phyloP scores from a whole-genome alignment of 2,888 invertebrate genomes.

The Criorhina ranunculi region DNA sequence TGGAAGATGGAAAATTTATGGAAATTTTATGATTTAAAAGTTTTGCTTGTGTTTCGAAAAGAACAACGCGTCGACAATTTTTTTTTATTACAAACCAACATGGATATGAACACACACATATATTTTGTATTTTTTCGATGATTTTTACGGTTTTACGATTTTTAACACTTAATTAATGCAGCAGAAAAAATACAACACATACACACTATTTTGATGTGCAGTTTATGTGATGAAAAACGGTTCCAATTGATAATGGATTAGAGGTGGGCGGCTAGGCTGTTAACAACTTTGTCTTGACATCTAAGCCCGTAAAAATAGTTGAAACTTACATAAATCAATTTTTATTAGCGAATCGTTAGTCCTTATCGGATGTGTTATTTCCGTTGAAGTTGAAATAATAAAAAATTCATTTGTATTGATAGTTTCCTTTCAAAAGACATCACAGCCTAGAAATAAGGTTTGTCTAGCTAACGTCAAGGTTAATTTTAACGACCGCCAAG shows the following conservation, averaged over 20 bases:
- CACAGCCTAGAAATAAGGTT: neutral
- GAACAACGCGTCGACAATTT: neutral
- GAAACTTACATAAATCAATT: constrained; percentile 31
- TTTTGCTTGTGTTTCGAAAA: constrained; percentile 14
- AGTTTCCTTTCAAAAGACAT: neutral
- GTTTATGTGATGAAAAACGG: constrained; percentile 31
- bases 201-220: neutral
- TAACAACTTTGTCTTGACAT: constrained; percentile 7
- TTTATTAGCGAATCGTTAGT: constrained; percentile 34
- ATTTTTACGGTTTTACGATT: constrained; percentile 48
- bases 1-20: constrained; percentile 40
- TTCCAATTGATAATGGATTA: constrained; percentile 40
- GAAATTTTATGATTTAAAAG: constrained; percentile 39
- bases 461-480: no score
- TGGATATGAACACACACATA: neutral
- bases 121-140: constrained; percentile 10
- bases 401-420: neutral
- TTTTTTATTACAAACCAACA: constrained; percentile 16
- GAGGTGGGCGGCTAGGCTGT: no score
- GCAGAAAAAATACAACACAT: constrained; percentile 26
- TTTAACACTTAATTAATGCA: constrained; percentile 68
- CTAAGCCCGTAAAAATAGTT: constrained; percentile 15
- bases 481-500: no score
- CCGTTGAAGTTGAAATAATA: constrained; percentile 10
- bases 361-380: constrained; percentile 45